phyloP scores from a whole-genome alignment of 1,140 invertebrate genomes.

The Marisa cornuarietis region DNA sequence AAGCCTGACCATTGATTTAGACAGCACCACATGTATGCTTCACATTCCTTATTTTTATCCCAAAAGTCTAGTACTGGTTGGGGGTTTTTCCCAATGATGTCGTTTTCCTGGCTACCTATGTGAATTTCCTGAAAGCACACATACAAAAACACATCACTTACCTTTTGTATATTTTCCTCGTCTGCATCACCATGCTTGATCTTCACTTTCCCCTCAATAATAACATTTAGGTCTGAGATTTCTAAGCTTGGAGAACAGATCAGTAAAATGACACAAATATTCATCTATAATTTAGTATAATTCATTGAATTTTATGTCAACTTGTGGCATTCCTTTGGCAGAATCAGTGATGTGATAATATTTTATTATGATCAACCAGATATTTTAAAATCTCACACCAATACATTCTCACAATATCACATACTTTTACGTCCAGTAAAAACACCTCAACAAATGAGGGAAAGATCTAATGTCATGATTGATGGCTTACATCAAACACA shows the following conservation, averaged over 20 bases:
- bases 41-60: too few species aligned
- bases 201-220: constrained; percentile 42
- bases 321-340: not conserved
- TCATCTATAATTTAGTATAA: too few species aligned
- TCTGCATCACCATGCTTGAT: constrained; percentile 22
- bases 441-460: too few species aligned
- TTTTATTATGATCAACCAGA: too few species aligned
- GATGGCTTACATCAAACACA: too few species aligned
- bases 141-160: constrained; percentile 18
- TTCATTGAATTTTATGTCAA: not conserved
- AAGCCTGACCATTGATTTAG: too few species aligned
- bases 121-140: not conserved
- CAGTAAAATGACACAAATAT: not conserved
- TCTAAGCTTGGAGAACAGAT: constrained; percentile 36
- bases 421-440: too few species aligned
- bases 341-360: not conserved
- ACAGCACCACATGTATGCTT: too few species aligned
- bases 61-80: too few species aligned
- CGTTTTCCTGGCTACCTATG: not conserved
- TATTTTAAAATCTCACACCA: too few species aligned
- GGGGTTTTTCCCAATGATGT: not conserved
- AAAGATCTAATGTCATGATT: too few species aligned
- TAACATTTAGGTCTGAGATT: constrained; percentile 39
- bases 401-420: too few species aligned
- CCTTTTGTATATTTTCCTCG: constrained; percentile 33